Percentiles rank a stretch among this genome's conserved stretches.
Evolutionary conservation across 2,113 vertebrate genomes (phyloP).

Genomic region (Psammodynastes pulverulentus): DNA sequence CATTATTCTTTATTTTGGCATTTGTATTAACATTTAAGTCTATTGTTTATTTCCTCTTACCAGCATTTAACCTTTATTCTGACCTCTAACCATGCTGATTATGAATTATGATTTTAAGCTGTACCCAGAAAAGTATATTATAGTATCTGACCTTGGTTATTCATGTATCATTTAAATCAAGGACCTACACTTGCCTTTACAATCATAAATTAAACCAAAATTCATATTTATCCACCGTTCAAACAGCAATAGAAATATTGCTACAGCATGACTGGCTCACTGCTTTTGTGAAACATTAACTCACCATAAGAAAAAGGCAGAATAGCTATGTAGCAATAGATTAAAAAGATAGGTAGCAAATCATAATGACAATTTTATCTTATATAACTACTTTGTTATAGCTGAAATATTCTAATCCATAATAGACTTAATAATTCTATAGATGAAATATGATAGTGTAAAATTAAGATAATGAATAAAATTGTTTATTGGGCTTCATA

Average conservation of each 20-base stretch:
- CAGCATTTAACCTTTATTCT: conserved; percentile 53
- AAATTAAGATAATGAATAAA: background rate
- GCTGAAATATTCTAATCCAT: conserved; percentile 1
- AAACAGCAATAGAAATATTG: conserved; percentile 31
- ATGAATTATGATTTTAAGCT: conserved; percentile 58
- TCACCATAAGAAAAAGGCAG: conserved; percentile 36
- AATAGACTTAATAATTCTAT: background rate
- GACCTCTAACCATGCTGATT: conserved; percentile 43
- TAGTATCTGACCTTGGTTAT: conserved; percentile 53
- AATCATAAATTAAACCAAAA: conserved; percentile 56
- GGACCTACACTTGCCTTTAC: conserved; percentile 35
- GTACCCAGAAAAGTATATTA: conserved; percentile 54
- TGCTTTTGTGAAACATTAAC: conserved; percentile 54
- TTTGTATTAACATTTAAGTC: conserved; percentile 50
- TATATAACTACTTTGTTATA: background rate
- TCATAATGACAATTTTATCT: background rate
- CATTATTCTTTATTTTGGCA: conserved; percentile 49
- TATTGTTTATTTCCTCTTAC: conserved; percentile 36
- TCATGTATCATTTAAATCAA: conserved; percentile 46
- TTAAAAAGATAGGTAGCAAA: conserved; percentile 30
- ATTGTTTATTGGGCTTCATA: background rate
- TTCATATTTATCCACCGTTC: conserved; percentile 55
- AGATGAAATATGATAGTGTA: background rate
- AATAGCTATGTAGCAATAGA: conserved; percentile 12
- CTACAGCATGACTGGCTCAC: conserved; percentile 28